Evolutionary conservation across 2,888 invertebrate species (phyloP).

Genomic region (Caradrina clavipalpis): DNA sequence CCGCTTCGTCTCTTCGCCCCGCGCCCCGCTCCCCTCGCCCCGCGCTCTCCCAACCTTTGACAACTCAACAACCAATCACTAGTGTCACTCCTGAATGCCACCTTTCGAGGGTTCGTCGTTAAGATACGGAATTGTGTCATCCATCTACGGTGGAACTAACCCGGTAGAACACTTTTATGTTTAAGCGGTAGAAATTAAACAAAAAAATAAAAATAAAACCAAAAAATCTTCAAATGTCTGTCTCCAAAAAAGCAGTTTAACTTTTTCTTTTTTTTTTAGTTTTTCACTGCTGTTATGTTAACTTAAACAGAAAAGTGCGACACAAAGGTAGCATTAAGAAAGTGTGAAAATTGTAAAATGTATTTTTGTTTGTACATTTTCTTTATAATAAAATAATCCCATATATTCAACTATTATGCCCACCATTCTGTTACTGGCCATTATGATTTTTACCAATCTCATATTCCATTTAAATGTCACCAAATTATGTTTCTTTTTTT

Average conservation of each 20-base stretch:
- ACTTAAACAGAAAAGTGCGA: constrained; percentile 55
- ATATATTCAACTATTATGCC: constrained; percentile 64
- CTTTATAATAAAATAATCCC: constrained; percentile 60
- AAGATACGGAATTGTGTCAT: constrained; percentile 43
- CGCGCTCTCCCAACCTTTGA: constrained; percentile 81
- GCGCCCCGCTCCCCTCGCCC: constrained; percentile 73
- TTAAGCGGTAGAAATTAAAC: constrained; percentile 27
- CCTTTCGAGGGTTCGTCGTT: constrained; percentile 55
- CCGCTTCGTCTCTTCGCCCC: constrained; percentile 69
- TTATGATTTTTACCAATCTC: constrained; percentile 61
- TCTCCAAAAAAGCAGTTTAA: constrained; percentile 20
- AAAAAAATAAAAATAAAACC: constrained; percentile 19
- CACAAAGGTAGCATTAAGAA: constrained; percentile 65
- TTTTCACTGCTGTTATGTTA: constrained; percentile 9
- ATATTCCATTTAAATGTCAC: constrained; percentile 48
- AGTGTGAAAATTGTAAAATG: constrained; percentile 57
- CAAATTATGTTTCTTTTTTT: constrained; percentile 34
- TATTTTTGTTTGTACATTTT: constrained; percentile 51
- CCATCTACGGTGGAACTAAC: constrained; percentile 14
- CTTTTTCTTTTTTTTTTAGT: constrained; percentile 2
- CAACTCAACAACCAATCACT: constrained; percentile 88
- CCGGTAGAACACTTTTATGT: constrained; percentile 43
- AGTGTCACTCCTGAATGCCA: constrained; percentile 75
- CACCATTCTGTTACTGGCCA: constrained; percentile 70
- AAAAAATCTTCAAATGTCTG: background rate